Evolutionary conservation across 2,113 vertebrate genomes (phyloP).

Genomic region (Nematolebias whitei): DNA sequence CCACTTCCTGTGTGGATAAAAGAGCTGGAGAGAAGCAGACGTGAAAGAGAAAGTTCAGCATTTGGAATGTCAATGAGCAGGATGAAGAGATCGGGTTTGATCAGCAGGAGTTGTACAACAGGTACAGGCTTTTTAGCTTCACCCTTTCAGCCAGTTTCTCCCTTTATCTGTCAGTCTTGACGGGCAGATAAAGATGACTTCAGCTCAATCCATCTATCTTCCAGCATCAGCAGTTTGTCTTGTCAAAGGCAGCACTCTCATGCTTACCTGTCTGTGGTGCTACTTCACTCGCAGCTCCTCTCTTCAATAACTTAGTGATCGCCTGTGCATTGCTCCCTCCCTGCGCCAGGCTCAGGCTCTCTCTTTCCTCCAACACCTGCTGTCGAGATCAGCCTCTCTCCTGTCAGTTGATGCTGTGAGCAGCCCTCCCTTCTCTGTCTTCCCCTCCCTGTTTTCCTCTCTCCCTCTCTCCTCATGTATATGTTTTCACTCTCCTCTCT

Average conservation of each 20-base stretch:
- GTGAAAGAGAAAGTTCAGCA: conserved; percentile 50
- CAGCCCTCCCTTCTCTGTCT: conserved; percentile 50
- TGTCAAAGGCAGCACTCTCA: conserved; percentile 12
- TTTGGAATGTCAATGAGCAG: conserved; percentile 14
- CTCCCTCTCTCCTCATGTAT: conserved; percentile 15
- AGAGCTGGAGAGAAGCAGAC: conserved; percentile 17
- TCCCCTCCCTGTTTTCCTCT: conserved; percentile 21
- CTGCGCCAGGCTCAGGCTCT: conserved; percentile 48
- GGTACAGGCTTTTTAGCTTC: not conserved
- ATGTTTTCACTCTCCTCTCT: conserved; percentile 18
- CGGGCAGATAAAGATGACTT: too few species aligned
- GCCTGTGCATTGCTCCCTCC: conserved; percentile 35
- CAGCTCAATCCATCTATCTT: conserved; percentile 14
- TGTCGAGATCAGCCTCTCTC: conserved; percentile 63
- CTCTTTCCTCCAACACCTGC: conserved; percentile 67
- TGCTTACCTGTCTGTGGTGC: conserved; percentile 47
- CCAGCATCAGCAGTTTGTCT: conserved; percentile 40
- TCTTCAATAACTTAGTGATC: conserved; percentile 42
- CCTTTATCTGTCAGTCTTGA: conserved; percentile 6
- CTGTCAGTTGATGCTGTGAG: conserved; percentile 67
- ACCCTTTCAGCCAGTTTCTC: not conserved
- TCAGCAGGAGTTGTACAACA: conserved; percentile 13
- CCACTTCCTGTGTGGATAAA: conserved; percentile 42
- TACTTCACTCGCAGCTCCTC: conserved; percentile 48
- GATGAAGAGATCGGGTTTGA: conserved; percentile 41